These are phyloP conservation scores for Phyllotreta striolata DNA, from an alignment of 2,888 invertebrate genomes.

Conservation along the genomic window DNA sequence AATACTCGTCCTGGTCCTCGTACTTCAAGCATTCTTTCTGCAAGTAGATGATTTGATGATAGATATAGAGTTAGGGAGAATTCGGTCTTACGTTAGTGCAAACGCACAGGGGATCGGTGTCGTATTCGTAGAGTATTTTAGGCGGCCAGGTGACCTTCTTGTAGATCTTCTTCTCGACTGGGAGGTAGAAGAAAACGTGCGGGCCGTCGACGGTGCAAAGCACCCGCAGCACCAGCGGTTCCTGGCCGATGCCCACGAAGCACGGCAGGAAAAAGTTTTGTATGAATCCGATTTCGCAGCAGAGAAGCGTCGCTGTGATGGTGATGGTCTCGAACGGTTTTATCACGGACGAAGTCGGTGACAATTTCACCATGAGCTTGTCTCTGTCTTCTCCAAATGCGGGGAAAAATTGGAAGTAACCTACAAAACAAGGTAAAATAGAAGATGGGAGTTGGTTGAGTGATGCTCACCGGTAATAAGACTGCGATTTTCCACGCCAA, in stretches of 20 bases:
- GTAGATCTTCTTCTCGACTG: constrained; percentile 43
- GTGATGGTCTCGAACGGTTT: constrained; percentile 42
- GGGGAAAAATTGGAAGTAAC: constrained; percentile 49
- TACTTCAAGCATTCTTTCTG: constrained; percentile 26
- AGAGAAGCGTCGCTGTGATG: constrained; percentile 51
- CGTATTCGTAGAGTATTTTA: constrained; percentile 45
- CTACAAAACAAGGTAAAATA: constrained; percentile 27
- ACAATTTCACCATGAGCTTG: constrained; percentile 50
- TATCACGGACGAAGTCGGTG: constrained; percentile 53
- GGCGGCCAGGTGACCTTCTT: constrained; percentile 51
- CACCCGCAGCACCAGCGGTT: constrained; percentile 52
- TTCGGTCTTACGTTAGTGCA: constrained; percentile 36
- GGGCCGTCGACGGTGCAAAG: constrained; percentile 56
- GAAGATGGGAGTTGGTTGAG: not conserved
- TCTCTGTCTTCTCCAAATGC: constrained; percentile 52
- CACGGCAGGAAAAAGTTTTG: constrained; percentile 58
- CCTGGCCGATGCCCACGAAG: constrained; percentile 51
- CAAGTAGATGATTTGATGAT: constrained; percentile 1
- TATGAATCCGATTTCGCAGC: constrained; percentile 55
- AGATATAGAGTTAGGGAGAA: not conserved
- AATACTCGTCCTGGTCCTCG: not conserved
- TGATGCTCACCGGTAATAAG: constrained; percentile 38
- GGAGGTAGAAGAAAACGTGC: constrained; percentile 56
- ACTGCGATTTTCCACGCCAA: constrained; percentile 55
- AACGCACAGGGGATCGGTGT: constrained; percentile 36